These are phyloP conservation scores for Arrhamphus sclerolepis DNA, from an alignment of 2,797 vertebrate species.

Conservation along the genomic window DNA sequence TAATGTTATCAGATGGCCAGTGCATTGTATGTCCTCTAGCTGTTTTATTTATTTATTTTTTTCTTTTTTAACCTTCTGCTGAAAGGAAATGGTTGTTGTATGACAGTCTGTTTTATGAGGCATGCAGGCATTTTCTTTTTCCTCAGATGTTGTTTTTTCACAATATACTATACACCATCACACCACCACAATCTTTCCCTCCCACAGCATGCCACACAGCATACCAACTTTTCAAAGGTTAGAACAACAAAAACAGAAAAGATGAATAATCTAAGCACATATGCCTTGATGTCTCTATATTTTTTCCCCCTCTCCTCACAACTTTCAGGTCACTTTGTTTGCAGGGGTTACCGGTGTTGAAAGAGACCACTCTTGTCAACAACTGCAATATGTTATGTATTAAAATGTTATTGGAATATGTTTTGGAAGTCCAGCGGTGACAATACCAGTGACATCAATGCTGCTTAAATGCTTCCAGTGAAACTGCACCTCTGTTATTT, in stretches of 20 bases:
- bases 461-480: constrained; percentile 37
- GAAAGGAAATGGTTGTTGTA: constrained; percentile 71
- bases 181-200: constrained; percentile 44
- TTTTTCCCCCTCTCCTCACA: constrained; percentile 11
- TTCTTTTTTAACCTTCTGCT: constrained; percentile 56
- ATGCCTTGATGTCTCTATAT: constrained; percentile 39
- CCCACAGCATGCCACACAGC: constrained; percentile 47
- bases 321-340: constrained; percentile 40
- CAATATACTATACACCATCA: neutral
- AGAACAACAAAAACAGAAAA: constrained; percentile 56
- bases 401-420: too few relatives aligned
- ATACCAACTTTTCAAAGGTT: constrained; percentile 63
- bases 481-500: constrained; percentile 55
- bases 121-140: constrained; percentile 72
- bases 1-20: constrained; percentile 74
- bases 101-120: constrained; percentile 79
- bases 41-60: too few relatives aligned
- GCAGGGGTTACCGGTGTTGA: constrained; percentile 14
- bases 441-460: constrained; percentile 1
- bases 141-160: constrained; percentile 69
- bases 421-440: constrained; percentile 33
- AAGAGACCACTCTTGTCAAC: constrained; percentile 5
- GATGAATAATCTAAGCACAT: constrained; percentile 67
- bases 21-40: constrained; percentile 70
- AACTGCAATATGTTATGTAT: too few relatives aligned